Base-by-base conservation (phyloP, 1,140 invertebrate genomes). In the Drosophila eugracilis region DNA sequence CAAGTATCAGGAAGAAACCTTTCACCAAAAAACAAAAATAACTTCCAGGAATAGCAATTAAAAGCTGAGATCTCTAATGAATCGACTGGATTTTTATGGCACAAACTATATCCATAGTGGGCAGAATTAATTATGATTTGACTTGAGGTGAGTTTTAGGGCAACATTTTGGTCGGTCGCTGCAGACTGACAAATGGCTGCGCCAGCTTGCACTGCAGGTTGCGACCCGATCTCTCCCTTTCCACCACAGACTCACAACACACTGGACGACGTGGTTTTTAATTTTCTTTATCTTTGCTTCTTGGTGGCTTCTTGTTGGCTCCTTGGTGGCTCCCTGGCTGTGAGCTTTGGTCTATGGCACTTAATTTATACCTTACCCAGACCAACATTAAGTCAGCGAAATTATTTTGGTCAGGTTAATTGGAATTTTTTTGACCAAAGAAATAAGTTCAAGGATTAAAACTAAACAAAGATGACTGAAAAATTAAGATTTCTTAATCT, bases 61-160 rank as follows among this genome's bases (percentile, higher is more conserved):
- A 32, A n/a, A 12, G 30, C 9, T 32, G 10, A 4, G 4, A 32
- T n/a, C n/a, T 37, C 36, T 74, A 65, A 75, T 74, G 73, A 65
- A 75, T 75, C 66, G 58, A 74, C 55, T 50, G 60, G 44, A 65
- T 65, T 74, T 65, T 74, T 74, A 74, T 52, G 72, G 72, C 58
- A 26, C 5, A 4, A 5, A 63, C 42, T 60, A 32, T 12, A 26
- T 7, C 14, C 32, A 28, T 58, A 52, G 52, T 50, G 71, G 45
- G 55, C 71, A 75, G 63, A 75, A 75, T 66, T 75, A 75, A 75
- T 75, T 75, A 75, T 75, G 73, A 75, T 75, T 75, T 67, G 73
- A 75, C 73, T 75, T 75, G 65, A 59, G 70, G 53, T 53, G 66
- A 57, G 73, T 75, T n/a, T n/a, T 75, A 50, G 75, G 32, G 67